Conservation (phyloP, 1,140 invertebrate genomes). For the Cyclargus thomasi region DNA sequence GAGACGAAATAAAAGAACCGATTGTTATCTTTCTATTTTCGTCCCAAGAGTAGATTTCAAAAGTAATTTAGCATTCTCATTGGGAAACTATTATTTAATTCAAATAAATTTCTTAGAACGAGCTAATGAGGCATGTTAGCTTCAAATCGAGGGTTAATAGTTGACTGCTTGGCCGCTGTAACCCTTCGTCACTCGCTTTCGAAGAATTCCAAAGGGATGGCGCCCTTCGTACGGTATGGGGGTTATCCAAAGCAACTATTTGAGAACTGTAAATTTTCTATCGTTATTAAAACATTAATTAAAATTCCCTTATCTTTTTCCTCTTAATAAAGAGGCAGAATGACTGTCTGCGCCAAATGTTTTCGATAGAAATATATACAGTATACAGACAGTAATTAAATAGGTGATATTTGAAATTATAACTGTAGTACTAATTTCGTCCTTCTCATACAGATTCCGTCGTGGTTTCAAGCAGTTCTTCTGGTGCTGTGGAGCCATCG, state of each 20-base stretch:
- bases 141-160: background rate
- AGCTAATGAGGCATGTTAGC: background rate
- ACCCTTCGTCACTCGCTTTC: background rate
- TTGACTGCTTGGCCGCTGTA: background rate
- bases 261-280: background rate
- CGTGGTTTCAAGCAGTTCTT: constrained; percentile 92
- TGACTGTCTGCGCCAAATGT: too few species aligned
- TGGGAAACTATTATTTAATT: background rate
- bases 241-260: background rate
- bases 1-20: background rate
- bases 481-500: constrained; percentile 84
- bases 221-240: background rate
- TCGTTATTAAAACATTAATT: background rate
- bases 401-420: too few species aligned
- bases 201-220: background rate
- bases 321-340: too few species aligned
- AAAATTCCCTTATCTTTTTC: background rate
- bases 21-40: background rate
- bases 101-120: background rate
- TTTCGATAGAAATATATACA: too few species aligned
- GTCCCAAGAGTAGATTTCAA: background rate
- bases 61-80: background rate
- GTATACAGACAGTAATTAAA: too few species aligned
- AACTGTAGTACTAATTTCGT: too few species aligned
- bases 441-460: constrained; percentile 81